phyloP scores from a whole-genome alignment of 2,888 invertebrate species.

The Scaptomyza tumidula region DNA sequence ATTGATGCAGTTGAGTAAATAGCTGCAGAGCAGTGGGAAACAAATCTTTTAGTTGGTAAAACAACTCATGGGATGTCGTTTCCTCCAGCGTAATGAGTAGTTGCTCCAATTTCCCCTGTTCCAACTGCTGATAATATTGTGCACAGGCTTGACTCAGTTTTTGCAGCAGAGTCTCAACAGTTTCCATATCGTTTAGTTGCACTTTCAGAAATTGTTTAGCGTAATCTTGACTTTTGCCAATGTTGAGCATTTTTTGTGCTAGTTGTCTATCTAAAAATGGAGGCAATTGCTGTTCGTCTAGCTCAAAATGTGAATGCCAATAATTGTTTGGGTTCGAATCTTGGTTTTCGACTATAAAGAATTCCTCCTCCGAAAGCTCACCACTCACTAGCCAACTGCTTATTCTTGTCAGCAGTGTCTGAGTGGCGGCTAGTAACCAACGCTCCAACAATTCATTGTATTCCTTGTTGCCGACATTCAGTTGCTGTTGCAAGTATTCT shows the following conservation, averaged over 20 bases:
- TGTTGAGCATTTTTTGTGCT: slow-evolving; percentile 21
- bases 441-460: slow-evolving; percentile 16
- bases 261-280: slow-evolving; percentile 23
- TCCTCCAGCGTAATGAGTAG: slow-evolving; percentile 17
- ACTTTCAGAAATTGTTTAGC: slow-evolving; percentile 15
- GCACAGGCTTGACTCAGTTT: slow-evolving; percentile 13
- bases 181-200: not conserved
- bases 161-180: not conserved
- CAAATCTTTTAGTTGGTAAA: not conserved
- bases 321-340: not conserved
- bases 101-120: slow-evolving; percentile 20
- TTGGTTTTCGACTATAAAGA: slow-evolving; percentile 27
- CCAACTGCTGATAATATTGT: slow-evolving; percentile 5
- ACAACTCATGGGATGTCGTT: slow-evolving; percentile 27
- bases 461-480: not conserved
- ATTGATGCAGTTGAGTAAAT: slow-evolving; percentile 39
- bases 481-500: slow-evolving; percentile 28
- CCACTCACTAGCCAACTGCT: slow-evolving; percentile 41
- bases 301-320: slow-evolving; percentile 40
- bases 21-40: slow-evolving; percentile 8
- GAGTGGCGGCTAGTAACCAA: slow-evolving; percentile 33
- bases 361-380: slow-evolving; percentile 16
- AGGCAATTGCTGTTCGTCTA: slow-evolving; percentile 31
- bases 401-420: slow-evolving; percentile 24
- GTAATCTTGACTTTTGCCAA: slow-evolving; percentile 38